Percentiles rank a stretch among this genome's conserved stretches.
phyloP scores from a whole-genome alignment of 2,113 vertebrate species.

The Aegypius monachus region DNA sequence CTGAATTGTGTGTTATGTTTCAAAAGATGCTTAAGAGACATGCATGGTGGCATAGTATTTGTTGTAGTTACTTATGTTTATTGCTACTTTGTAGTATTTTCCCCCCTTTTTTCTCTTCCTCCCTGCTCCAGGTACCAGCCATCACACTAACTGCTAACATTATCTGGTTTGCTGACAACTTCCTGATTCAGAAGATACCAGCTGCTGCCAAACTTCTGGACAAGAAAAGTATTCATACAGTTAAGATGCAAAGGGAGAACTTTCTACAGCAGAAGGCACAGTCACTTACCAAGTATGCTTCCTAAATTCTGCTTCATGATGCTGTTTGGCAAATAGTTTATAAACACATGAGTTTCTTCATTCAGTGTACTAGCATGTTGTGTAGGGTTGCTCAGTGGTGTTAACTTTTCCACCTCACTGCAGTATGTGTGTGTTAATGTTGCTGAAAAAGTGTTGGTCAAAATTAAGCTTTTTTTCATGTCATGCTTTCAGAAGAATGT shows the following conservation, averaged over 20 bases:
- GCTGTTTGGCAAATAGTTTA: neutral
- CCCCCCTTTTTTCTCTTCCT: fast-evolving
- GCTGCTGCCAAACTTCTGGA: constrained; percentile 92
- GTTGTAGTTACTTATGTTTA: neutral
- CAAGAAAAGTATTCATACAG: constrained; percentile 87
- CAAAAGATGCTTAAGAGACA: neutral
- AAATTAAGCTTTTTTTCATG: neutral
- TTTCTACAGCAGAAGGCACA: constrained; percentile 92
- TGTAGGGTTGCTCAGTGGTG: neutral
- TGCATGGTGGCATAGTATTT: neutral
- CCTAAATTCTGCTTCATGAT: neutral
- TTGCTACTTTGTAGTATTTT: neutral
- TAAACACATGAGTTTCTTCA: neutral
- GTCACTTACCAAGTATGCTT: constrained; percentile 87
- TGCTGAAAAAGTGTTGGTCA: neutral
- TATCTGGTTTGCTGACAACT: constrained; percentile 95
- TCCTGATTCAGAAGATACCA: constrained; percentile 87
- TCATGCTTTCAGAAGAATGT: neutral
- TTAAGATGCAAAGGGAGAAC: constrained; percentile 85
- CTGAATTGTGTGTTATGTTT: neutral
- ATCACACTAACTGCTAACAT: constrained; percentile 95
- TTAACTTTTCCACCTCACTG: neutral
- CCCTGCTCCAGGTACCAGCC: constrained; percentile 83
- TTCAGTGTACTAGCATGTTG: neutral
- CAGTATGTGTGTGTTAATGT: neutral